Evolutionary conservation across 2,888 invertebrate genomes (phyloP).

Genomic region (Dasypogon diadema): DNA sequence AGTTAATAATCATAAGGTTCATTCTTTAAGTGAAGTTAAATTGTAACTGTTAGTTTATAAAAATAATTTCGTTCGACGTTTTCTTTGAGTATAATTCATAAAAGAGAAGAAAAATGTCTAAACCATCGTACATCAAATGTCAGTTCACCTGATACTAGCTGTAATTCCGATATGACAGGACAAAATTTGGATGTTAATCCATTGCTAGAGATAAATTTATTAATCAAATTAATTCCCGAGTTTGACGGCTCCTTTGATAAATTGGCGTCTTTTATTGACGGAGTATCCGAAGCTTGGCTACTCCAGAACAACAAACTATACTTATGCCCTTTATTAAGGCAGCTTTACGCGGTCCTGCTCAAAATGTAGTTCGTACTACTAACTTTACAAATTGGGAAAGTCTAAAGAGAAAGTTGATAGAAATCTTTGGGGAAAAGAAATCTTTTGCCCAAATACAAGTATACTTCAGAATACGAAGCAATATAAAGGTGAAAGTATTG

Average conservation of each 20-base stretch:
- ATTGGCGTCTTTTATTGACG: not conserved
- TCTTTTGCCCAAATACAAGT: conserved; percentile 10
- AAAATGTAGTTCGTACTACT: not conserved
- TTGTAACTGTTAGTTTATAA: too few relatives aligned
- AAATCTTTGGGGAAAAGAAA: conserved; percentile 2
- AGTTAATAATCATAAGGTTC: too few relatives aligned
- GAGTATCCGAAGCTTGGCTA: not conserved
- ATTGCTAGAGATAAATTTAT: not conserved
- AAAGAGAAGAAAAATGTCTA: too few relatives aligned
- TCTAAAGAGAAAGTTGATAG: not conserved
- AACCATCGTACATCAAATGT: too few relatives aligned
- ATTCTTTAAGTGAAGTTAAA: too few relatives aligned
- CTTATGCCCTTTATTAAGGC: conserved; percentile 9
- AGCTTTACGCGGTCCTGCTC: conserved; percentile 7
- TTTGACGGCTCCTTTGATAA: conserved; percentile 1
- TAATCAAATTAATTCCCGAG: not conserved
- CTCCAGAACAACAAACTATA: not conserved
- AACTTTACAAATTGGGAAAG: not conserved
- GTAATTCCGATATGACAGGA: too few relatives aligned
- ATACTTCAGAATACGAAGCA: not conserved
- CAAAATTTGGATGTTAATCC: too few relatives aligned
- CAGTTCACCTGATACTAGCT: too few relatives aligned
- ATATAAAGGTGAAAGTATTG: not conserved
- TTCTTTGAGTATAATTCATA: too few relatives aligned
- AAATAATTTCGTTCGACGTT: too few relatives aligned